phyloP scores from a whole-genome alignment of 2,888 invertebrate species.

The Rosalia funebris region DNA sequence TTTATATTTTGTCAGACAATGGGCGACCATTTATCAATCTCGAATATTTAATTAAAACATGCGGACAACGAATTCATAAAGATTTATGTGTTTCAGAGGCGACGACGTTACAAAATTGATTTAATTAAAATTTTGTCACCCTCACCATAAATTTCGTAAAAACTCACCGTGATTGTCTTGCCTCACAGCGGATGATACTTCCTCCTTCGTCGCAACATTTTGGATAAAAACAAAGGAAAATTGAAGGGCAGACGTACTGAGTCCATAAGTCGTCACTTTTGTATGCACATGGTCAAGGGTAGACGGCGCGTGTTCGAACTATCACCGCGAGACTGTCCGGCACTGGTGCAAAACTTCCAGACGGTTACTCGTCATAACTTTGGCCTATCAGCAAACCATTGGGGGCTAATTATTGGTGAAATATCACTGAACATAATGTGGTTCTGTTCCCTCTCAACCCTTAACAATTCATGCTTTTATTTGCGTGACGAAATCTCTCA shows the following conservation, averaged over 20 bases:
- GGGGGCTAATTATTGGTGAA: slow-evolving; percentile 52
- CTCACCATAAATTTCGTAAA: slow-evolving; percentile 46
- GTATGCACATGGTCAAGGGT: slow-evolving; percentile 45
- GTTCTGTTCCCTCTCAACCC: slow-evolving; percentile 52
- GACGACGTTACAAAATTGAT: slow-evolving; percentile 61
- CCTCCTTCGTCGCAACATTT: slow-evolving; percentile 41
- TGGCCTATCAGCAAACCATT: slow-evolving; percentile 42
- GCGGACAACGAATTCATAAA: slow-evolving; percentile 65
- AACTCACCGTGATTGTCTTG: slow-evolving; percentile 45
- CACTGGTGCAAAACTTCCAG: slow-evolving; percentile 47
- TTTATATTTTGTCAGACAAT: slow-evolving; percentile 64
- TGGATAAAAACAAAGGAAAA: slow-evolving; percentile 28
- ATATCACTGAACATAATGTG: slow-evolving; percentile 53
- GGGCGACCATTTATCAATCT: slow-evolving; percentile 64
- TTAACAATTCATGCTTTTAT: slow-evolving; percentile 26
- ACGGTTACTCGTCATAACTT: slow-evolving; percentile 55
- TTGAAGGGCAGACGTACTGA: slow-evolving; percentile 25
- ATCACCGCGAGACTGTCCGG: slow-evolving; percentile 58
- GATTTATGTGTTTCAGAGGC: slow-evolving; percentile 63
- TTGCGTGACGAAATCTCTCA: slow-evolving; percentile 50
- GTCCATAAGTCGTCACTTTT: slow-evolving; percentile 34
- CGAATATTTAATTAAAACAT: slow-evolving; percentile 66
- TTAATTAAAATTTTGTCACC: slow-evolving; percentile 63
- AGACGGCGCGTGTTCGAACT: slow-evolving; percentile 42
- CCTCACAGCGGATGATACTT: slow-evolving; percentile 32